A percentile compares a stretch with the other conserved stretches of the same genome.
Conservation (phyloP, 2,888 invertebrate species). For the Anthoptus insignis region DNA sequence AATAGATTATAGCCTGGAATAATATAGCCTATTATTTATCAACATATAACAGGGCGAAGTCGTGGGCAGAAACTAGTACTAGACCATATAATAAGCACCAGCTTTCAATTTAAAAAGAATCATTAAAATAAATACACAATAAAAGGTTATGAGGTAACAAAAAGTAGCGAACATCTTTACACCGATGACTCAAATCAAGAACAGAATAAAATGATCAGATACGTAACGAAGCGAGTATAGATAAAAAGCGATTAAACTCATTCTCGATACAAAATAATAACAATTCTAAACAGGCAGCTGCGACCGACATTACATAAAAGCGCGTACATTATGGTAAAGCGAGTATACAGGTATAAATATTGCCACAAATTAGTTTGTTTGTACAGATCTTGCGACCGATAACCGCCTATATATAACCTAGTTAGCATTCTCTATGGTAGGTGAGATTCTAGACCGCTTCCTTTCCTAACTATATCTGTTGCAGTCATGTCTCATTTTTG, state of each 20-base stretch:
- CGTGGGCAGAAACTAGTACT: too few relatives aligned
- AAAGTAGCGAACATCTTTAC: background rate
- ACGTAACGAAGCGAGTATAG: conserved; percentile 1
- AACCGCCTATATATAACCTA: conserved; percentile 63
- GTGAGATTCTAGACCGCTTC: conserved; percentile 40
- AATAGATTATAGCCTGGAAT: too few relatives aligned
- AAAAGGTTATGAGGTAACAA: too few relatives aligned
- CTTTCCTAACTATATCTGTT: conserved; percentile 32
- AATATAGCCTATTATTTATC: too few relatives aligned
- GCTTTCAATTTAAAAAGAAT: too few relatives aligned
- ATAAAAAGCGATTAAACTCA: conserved; percentile 27
- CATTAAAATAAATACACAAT: too few relatives aligned
- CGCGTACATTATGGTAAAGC: conserved; percentile 57
- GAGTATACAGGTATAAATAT: conserved; percentile 61
- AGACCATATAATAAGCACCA: too few relatives aligned
- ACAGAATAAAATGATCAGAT: conserved; percentile 13
- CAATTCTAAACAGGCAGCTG: conserved; percentile 18
- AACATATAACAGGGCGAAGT: too few relatives aligned
- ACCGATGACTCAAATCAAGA: conserved; percentile 11
- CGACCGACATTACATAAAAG: conserved; percentile 57
- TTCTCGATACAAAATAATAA: conserved; percentile 10
- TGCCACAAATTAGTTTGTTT: conserved; percentile 71
- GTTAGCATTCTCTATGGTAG: conserved; percentile 56
- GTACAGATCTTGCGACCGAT: conserved; percentile 61
- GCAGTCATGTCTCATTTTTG: background rate